These are phyloP conservation scores for Callopanchax toddi DNA, from an alignment of 2,113 vertebrate species.

Conservation along the genomic window DNA sequence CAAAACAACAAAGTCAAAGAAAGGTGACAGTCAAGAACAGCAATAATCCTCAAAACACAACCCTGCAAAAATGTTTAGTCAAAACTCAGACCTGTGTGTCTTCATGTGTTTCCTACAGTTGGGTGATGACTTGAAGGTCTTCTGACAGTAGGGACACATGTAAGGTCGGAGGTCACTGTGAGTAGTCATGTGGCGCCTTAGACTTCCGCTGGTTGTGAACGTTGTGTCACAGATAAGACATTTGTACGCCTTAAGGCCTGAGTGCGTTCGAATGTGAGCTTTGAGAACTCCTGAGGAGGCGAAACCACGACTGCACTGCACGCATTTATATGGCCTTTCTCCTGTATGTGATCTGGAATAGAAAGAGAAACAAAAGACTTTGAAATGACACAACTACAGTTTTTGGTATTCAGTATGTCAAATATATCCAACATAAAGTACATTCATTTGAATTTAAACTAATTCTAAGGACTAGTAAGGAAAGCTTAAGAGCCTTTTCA, in stretches of 20 bases:
- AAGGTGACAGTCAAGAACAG: too few relatives aligned
- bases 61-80: not conserved
- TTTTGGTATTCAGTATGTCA: not conserved
- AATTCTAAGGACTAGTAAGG: too few relatives aligned
- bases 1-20: not conserved
- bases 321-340: constrained; percentile 94
- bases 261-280: constrained; percentile 95
- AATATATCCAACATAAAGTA: not conserved
- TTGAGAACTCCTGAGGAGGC: constrained; percentile 97
- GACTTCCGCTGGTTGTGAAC: constrained; percentile 96
- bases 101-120: constrained; percentile 99
- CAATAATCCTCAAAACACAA: too few relatives aligned
- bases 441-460: too few relatives aligned
- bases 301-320: constrained; percentile 96
- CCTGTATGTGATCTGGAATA: constrained; percentile 92
- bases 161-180: constrained; percentile 96
- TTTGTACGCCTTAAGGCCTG: constrained; percentile 94
- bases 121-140: constrained; percentile 97
- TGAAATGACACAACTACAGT: not conserved
- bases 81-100: constrained; percentile 86
- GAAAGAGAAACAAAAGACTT: not conserved
- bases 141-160: constrained; percentile 99
- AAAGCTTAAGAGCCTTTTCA: too few relatives aligned
- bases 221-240: constrained; percentile 94
- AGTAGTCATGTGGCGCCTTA: constrained; percentile 95